Percentiles rank a stretch among this genome's conserved stretches.
These are phyloP conservation scores for Podiceps cristatus DNA, from an alignment of 2,113 vertebrate species.

Conservation along the genomic window DNA sequence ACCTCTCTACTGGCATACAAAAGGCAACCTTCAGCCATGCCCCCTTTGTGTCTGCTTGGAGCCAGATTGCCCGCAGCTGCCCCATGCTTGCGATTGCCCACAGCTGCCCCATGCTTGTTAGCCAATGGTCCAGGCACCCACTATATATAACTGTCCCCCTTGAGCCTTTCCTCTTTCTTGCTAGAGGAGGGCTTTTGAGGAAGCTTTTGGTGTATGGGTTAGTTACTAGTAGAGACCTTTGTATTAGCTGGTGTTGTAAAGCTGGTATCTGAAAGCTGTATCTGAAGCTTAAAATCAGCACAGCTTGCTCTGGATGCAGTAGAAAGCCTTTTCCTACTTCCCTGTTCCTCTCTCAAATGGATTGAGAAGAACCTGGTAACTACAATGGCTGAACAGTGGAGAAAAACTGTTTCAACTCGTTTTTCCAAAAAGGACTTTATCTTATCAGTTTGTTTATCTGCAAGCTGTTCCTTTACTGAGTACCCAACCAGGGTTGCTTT, in stretches of 20 bases:
- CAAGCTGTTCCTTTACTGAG: background rate
- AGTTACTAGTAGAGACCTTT: background rate
- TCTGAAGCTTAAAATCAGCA: background rate
- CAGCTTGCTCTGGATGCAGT: background rate
- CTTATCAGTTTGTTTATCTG: background rate
- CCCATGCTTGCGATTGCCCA: background rate
- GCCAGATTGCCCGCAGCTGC: background rate
- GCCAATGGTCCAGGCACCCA: background rate
- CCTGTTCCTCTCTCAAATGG: background rate
- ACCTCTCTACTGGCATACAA: rapidly evolving
- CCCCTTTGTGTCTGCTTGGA: background rate
- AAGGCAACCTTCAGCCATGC: too few relatives aligned
- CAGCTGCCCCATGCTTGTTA: background rate
- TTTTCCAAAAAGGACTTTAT: background rate
- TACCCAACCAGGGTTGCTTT: rapidly evolving
- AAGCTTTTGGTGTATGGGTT: background rate
- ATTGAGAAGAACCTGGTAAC: rapidly evolving
- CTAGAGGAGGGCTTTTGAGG: background rate
- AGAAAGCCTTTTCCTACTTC: background rate
- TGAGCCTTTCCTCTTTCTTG: rapidly evolving
- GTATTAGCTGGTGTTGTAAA: rapidly evolving
- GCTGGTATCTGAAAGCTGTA: rapidly evolving
- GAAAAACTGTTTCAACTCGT: background rate
- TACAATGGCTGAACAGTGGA: background rate
- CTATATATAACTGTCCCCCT: background rate